These are phyloP conservation scores for Temnothorax longispinosus DNA, from an alignment of 1,140 invertebrate genomes.

Conservation along the genomic window DNA sequence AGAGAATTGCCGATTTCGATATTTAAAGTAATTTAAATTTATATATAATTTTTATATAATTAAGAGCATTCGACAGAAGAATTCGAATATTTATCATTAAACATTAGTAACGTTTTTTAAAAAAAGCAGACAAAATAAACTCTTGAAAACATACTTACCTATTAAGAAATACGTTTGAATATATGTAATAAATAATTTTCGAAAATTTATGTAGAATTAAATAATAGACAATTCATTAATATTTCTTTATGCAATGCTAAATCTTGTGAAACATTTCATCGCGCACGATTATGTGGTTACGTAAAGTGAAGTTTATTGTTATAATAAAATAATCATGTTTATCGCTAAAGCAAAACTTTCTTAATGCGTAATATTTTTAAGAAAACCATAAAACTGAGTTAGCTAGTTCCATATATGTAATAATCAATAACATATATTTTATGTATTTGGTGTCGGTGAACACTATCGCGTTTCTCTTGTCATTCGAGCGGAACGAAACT, in stretches of 20 bases:
- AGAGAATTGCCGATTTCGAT: not conserved
- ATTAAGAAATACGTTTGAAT: not conserved
- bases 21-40: not conserved
- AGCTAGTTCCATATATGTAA: not conserved
- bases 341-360: not conserved
- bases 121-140: not conserved
- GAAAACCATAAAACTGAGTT: not conserved
- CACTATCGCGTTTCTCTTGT: not conserved
- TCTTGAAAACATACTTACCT: not conserved
- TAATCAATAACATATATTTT: not conserved
- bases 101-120: not conserved
- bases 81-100: not conserved
- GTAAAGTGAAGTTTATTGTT: not conserved
- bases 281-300: too few relatives aligned
- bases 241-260: not conserved
- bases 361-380: not conserved
- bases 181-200: not conserved
- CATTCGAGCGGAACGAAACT: conserved; percentile 19
- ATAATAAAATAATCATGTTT: not conserved
- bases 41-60: not conserved
- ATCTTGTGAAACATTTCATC: not conserved
- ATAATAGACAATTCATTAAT: not conserved
- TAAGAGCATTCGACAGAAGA: not conserved
- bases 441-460: not conserved
- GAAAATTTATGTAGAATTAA: not conserved